A percentile compares a stretch with the other conserved stretches of the same genome.
These are phyloP conservation scores for Erethizon dorsatum DNA, from an alignment of 2,797 vertebrate genomes.

Conservation along the genomic window DNA sequence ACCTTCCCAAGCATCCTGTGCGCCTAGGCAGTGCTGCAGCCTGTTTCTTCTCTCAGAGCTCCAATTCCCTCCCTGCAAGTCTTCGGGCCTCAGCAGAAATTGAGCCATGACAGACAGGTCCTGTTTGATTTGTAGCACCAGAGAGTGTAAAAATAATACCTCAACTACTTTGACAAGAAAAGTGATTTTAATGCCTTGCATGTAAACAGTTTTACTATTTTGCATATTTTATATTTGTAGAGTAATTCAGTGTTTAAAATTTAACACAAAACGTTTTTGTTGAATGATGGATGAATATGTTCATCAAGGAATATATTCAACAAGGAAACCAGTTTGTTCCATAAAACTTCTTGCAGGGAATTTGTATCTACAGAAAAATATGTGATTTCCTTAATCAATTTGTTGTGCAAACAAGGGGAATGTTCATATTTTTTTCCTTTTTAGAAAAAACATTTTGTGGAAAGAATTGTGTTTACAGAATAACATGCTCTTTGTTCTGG, in stretches of 20 bases:
- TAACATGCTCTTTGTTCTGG: not conserved
- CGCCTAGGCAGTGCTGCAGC: not conserved
- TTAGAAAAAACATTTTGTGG: constrained; percentile 44
- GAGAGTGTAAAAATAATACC: constrained; percentile 5
- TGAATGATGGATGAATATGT: constrained; percentile 64
- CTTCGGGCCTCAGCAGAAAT: not conserved
- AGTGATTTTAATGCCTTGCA: constrained; percentile 37
- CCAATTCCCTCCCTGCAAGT: not conserved
- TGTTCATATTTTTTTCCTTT: not conserved
- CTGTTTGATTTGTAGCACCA: not conserved
- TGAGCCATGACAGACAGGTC: not conserved
- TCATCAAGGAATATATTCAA: constrained; percentile 73
- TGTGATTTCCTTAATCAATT: constrained; percentile 66
- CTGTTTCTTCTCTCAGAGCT: not conserved
- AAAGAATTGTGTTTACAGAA: not conserved
- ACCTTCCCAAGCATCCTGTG: not conserved
- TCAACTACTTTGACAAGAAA: constrained; percentile 4
- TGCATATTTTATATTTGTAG: constrained; percentile 71
- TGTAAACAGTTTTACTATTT: constrained; percentile 66
- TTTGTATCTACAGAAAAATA: constrained; percentile 6
- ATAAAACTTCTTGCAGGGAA: constrained; percentile 28
- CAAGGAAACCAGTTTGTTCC: constrained; percentile 56
- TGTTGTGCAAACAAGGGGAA: constrained; percentile 50
- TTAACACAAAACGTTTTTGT: constrained; percentile 71
- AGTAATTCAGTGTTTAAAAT: constrained; percentile 71